Percentiles rank a stretch among this genome's conserved stretches.
Conservation (phyloP, 2,113 vertebrate species). For the Apus apus region DNA sequence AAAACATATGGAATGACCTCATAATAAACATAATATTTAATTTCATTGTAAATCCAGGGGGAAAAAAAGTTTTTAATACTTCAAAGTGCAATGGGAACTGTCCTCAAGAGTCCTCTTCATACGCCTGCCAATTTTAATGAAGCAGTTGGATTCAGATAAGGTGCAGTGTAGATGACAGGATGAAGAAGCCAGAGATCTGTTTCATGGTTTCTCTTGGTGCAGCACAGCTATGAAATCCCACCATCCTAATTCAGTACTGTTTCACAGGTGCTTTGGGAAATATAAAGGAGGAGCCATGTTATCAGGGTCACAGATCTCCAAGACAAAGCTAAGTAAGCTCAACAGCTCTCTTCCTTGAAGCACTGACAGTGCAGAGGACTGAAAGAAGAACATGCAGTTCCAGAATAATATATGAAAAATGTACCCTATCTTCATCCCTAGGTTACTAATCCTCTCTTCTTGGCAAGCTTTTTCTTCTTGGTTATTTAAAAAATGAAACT, state of each 20-base stretch:
- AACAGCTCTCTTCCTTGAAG: neutral
- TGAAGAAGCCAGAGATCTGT: neutral
- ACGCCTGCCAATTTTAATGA: conserved; percentile 14
- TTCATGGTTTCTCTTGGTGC: neutral
- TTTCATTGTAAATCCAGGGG: neutral
- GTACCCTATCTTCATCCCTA: neutral
- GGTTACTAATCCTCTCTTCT: neutral
- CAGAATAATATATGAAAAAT: neutral
- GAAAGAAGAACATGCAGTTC: neutral
- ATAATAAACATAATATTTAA: neutral
- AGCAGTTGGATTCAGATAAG: conserved; percentile 19
- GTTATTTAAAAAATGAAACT: neutral
- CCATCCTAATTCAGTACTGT: neutral
- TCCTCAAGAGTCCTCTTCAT: neutral
- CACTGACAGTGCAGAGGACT: neutral
- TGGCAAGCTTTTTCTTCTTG: neutral
- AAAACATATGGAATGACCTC: neutral
- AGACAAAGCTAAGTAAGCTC: neutral
- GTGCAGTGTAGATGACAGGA: neutral
- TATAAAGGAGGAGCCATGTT: neutral
- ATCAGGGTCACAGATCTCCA: neutral
- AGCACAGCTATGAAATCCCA: neutral
- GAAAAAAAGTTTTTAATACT: neutral
- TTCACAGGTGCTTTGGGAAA: neutral
- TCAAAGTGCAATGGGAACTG: neutral